Evolutionary conservation across 2,888 invertebrate genomes (phyloP).

Genomic region (Dinocampus coccinellae): DNA sequence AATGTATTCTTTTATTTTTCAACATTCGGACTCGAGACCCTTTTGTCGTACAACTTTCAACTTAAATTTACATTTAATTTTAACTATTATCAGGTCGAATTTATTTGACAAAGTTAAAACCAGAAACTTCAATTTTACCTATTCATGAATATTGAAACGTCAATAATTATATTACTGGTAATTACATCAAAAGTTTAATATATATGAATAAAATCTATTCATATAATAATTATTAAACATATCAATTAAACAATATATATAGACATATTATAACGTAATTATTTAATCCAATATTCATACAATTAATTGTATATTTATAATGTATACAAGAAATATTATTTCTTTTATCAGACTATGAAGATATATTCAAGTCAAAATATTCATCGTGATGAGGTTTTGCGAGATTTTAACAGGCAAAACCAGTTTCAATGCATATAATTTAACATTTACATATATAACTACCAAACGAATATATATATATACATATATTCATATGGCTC

Average conservation of each 20-base stretch:
- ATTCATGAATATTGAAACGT: conserved; percentile 4
- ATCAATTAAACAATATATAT: too few species aligned
- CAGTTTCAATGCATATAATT: conserved; percentile 9
- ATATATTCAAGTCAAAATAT: not conserved
- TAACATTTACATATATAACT: not conserved
- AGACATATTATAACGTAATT: too few species aligned
- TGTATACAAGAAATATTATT: not conserved
- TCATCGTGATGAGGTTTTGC: not conserved
- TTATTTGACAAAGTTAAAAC: conserved; percentile 3
- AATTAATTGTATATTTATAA: not conserved
- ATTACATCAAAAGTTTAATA: not conserved
- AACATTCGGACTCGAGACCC: not conserved
- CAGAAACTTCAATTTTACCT: not conserved
- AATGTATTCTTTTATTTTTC: not conserved
- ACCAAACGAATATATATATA: not conserved
- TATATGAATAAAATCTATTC: too few species aligned
- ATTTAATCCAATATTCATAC: too few species aligned
- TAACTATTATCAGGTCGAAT: conserved; percentile 1
- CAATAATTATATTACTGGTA: not conserved
- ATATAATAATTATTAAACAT: too few species aligned
- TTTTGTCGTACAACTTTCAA: not conserved
- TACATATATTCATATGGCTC: not conserved
- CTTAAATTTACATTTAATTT: conserved; percentile 15
- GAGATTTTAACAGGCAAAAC: not conserved
- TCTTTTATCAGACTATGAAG: not conserved